These are phyloP conservation scores for Ceratina japonica DNA, from an alignment of 1,140 invertebrate species.

Conservation along the genomic window DNA sequence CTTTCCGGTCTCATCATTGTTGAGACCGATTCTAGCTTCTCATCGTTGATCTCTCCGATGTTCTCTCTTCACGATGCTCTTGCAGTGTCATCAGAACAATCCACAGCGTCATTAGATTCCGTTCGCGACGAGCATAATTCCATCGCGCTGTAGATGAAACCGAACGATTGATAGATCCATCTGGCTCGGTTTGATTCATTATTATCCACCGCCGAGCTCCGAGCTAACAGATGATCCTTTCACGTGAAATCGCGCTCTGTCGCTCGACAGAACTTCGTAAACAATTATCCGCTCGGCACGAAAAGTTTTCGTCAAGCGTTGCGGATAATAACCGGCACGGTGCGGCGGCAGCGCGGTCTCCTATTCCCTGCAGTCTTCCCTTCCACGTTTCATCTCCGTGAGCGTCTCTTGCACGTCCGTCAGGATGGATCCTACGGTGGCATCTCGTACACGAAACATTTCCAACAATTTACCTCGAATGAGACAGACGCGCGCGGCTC, in stretches of 20 bases:
- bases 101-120: too few relatives aligned
- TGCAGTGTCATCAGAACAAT: too few relatives aligned
- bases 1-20: not conserved
- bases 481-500: conserved; percentile 30
- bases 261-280: not conserved
- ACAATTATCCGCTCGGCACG: conserved; percentile 40
- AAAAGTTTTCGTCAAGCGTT: conserved; percentile 47
- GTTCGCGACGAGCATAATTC: too few relatives aligned
- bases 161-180: conserved; percentile 7
- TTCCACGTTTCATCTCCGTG: not conserved
- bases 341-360: not conserved
- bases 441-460: conserved; percentile 12
- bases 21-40: too few relatives aligned
- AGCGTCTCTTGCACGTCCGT: not conserved
- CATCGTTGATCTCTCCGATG: too few relatives aligned
- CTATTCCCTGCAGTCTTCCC: not conserved
- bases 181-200: not conserved
- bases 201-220: not conserved
- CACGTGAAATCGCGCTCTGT: conserved; percentile 14
- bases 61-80: too few relatives aligned
- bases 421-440: not conserved
- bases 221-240: conserved; percentile 6
- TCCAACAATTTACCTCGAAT: conserved; percentile 41
- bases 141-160: too few relatives aligned
- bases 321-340: conserved; percentile 55